Evolutionary conservation across 2,113 vertebrate genomes (phyloP).

Genomic region (Grallaria varia): DNA sequence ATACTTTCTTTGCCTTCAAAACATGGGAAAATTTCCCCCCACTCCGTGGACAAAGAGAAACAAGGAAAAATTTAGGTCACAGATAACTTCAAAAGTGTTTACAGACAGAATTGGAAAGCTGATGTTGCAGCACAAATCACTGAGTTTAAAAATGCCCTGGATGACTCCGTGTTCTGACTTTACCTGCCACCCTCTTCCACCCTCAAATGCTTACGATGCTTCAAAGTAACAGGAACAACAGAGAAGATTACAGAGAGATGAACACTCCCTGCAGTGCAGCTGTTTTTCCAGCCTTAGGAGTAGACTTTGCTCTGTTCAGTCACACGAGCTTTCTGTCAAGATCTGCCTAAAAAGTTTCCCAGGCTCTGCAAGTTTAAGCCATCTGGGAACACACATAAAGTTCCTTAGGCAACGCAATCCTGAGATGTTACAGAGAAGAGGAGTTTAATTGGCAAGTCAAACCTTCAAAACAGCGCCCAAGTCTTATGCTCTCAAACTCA

Average conservation of each 20-base stretch:
- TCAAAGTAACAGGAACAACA: neutral
- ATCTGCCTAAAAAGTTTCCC: neutral
- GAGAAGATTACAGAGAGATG: neutral
- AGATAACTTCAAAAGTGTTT: neutral
- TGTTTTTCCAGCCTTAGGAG: neutral
- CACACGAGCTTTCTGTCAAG: neutral
- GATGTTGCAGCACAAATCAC: neutral
- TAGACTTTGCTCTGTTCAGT: neutral
- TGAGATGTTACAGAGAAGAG: neutral
- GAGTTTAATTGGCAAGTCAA: neutral
- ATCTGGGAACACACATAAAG: neutral
- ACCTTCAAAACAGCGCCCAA: neutral
- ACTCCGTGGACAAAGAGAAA: neutral
- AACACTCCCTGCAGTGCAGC: neutral
- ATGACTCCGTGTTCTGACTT: neutral
- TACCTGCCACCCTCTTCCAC: neutral
- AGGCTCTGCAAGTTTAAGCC: neutral
- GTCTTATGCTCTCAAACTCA: neutral
- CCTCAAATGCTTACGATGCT: neutral
- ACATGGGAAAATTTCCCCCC: accelerated
- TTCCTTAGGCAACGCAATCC: neutral
- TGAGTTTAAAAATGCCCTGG: neutral
- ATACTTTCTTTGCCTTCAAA: neutral
- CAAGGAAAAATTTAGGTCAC: neutral
- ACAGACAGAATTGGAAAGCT: neutral